Conservation (phyloP, 2,888 invertebrate species). For the Eupithecia vulgata region DNA sequence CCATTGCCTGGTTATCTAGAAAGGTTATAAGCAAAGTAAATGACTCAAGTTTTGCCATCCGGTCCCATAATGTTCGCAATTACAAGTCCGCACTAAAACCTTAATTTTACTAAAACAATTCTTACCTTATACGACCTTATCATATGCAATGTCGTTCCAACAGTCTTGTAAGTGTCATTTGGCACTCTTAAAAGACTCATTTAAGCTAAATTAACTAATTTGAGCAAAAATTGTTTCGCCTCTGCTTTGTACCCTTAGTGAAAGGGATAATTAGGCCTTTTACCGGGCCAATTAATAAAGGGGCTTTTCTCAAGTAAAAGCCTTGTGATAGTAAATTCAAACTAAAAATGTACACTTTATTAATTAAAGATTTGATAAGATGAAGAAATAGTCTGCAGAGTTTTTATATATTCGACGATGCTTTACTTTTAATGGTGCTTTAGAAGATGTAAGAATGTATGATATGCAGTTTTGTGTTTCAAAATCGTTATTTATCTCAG, state of each 20-base stretch:
- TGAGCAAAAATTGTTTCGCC: conserved; percentile 54
- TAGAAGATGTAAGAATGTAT: no score
- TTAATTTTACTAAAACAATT: conserved; percentile 43
- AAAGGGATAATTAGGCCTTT: conserved; percentile 20
- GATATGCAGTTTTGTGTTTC: no score
- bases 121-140: conserved; percentile 46
- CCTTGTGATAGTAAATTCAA: background rate
- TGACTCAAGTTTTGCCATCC: background rate
- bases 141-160: conserved; percentile 51
- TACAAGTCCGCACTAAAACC: conserved; percentile 2
- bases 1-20: background rate
- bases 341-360: background rate
- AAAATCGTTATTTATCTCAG: no score
- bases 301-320: background rate
- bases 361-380: background rate
- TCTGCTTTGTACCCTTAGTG: conserved; percentile 19
- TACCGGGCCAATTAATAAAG: conserved; percentile 18
- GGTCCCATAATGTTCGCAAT: background rate
- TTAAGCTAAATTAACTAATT: conserved; percentile 60
- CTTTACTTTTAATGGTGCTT: no score
- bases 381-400: background rate
- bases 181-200: conserved; percentile 29
- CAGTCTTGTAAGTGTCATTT: conserved; percentile 53
- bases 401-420: background rate
- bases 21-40: background rate